Conservation (phyloP, 2,797 vertebrate species). For the Iguana delicatissima region DNA sequence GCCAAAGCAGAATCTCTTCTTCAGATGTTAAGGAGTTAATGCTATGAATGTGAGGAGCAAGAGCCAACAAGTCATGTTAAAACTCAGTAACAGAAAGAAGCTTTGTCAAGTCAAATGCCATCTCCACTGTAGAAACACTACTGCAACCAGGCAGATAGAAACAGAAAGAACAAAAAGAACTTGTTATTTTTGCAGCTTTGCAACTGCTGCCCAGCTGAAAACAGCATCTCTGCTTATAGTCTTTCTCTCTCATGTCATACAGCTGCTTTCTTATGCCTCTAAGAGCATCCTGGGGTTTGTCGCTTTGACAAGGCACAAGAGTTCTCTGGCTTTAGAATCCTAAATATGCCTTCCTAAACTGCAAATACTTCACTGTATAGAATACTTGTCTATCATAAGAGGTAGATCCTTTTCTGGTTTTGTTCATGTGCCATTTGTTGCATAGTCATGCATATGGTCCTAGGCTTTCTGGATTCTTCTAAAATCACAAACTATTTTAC, state of each 20-base stretch:
- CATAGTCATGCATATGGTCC: not conserved
- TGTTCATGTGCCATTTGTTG: not conserved
- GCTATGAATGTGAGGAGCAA: not conserved
- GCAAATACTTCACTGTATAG: too few species aligned
- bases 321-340: too few species aligned
- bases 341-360: too few species aligned
- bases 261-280: not conserved
- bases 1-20: not conserved
- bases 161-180: not conserved
- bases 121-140: not conserved
- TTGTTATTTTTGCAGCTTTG: not conserved
- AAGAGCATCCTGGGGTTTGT: not conserved
- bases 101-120: not conserved
- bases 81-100: not conserved
- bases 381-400: not conserved
- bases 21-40: not conserved
- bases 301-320: too few species aligned
- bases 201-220: not conserved
- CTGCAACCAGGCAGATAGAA: not conserved
- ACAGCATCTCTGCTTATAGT: not conserved
- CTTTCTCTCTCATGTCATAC: not conserved
- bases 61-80: not conserved
- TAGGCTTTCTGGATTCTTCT: not conserved
- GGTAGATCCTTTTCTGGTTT: not conserved
- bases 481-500: not conserved